Evolutionary conservation across 1,140 invertebrate species (phyloP), one percentile per base, ranked within the genome.

Genomic region (Ruditapes philippinarum): DNA sequence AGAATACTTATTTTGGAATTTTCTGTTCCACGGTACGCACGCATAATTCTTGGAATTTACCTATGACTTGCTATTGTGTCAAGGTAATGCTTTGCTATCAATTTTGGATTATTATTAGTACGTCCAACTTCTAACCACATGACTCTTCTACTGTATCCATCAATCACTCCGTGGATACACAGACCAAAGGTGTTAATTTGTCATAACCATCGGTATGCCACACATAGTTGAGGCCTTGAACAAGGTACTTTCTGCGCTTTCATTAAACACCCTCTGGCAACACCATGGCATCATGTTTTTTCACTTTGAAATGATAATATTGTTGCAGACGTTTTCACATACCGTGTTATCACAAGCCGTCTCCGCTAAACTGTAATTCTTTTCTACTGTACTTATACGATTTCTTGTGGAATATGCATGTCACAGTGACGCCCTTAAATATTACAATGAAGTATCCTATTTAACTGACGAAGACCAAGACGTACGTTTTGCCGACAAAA

Each of bases 121-220:
- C 89, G 93, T 62, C 92, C 90, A 40, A 90, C 91, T 78, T 92
- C 57, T 17, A 95, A 22, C n/a, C n/a, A n/a, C n/a, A n/a, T n/a
- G n/a, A n/a, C n/a, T n/a, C n/a, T n/a, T n/a, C n/a, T n/a, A n/a
- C 93, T 94, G 85, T 88, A 95, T 3, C 94, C 93, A 89, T 95
- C 94, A 25, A 95, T 92, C 31, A 89, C 92, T 42, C 92, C 92
- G 82, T 92, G 89, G 22, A 95, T 92, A 31, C 91, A 90, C 54
- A 94, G 89, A 9, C 94, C 94, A 89, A 89, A 95, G 31, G 92
- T 74, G 94, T 95, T n/a, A 95, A 88, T 89, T 95, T 95, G 73
- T 94, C 94, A 90, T 93, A 93, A 0, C 90, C 90, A 91, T 95
- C 94, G 7, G 92, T 65, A 79, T 95, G 94, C 93, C 94, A 94